Percentiles rank a stretch among this genome's conserved stretches.
These are phyloP conservation scores for Aleiodes alternator DNA, from an alignment of 2,888 invertebrate species.

Conservation along the genomic window DNA sequence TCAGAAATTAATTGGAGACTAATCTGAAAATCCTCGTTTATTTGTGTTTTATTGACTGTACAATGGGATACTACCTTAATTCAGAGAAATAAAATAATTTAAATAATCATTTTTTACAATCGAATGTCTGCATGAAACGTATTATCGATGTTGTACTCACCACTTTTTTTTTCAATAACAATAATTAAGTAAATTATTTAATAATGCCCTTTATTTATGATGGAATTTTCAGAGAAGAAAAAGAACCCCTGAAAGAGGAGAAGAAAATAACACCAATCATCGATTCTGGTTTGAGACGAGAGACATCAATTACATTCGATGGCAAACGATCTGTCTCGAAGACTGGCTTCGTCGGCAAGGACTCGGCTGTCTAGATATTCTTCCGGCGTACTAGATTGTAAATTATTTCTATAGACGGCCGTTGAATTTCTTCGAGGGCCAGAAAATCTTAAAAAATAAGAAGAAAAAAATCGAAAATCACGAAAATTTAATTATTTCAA, in stretches of 20 bases:
- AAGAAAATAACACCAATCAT: constrained; percentile 76
- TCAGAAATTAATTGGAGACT: too few species aligned
- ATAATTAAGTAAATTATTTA: background rate
- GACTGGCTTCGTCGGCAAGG: constrained; percentile 91
- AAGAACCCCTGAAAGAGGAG: constrained; percentile 86
- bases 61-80: background rate
- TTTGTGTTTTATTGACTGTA: too few species aligned
- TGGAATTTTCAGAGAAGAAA: constrained; percentile 82
- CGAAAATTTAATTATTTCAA: background rate
- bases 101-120: background rate
- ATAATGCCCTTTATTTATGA: background rate
- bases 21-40: too few species aligned
- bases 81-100: background rate
- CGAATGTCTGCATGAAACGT: constrained; percentile 55
- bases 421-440: constrained; percentile 18
- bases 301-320: constrained; percentile 89
- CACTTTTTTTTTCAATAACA: background rate
- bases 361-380: constrained; percentile 87
- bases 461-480: constrained; percentile 31
- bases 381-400: constrained; percentile 76
- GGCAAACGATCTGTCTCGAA: constrained; percentile 89
- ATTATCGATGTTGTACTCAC: constrained; percentile 49
- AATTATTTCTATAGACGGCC: constrained; percentile 62
- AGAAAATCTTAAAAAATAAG: constrained; percentile 19
- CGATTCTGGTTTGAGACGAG: constrained; percentile 84